A percentile compares a stretch with the other conserved stretches of the same genome.
Evolutionary conservation across 2,113 vertebrate species (phyloP).

Genomic region (Mungos mungo): DNA sequence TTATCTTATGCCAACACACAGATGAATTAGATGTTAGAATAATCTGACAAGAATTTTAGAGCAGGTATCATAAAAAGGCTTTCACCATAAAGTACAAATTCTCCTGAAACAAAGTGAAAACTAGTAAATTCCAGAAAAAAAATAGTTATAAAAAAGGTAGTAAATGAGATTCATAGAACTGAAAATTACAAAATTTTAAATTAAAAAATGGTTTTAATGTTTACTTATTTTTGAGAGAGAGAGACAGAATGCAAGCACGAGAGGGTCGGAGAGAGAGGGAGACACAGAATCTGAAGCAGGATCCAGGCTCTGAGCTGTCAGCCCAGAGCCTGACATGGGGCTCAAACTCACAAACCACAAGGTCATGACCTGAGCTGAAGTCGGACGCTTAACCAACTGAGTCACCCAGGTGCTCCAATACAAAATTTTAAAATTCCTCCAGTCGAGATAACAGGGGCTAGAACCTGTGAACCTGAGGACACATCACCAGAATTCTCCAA

Average conservation of each 20-base stretch:
- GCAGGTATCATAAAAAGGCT: not conserved
- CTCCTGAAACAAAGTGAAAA: not conserved
- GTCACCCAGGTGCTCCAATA: too few relatives aligned
- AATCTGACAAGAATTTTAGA: not conserved
- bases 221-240: too few relatives aligned
- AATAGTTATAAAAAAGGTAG: not conserved
- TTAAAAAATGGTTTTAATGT: too few relatives aligned
- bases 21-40: not conserved
- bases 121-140: not conserved
- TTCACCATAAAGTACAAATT: not conserved
- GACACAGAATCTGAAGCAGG: too few relatives aligned
- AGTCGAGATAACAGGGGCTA: not conserved
- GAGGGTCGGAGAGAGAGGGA: too few relatives aligned
- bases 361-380: too few relatives aligned
- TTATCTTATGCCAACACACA: not conserved
- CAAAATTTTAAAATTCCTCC: not conserved
- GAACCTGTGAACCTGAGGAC: not conserved
- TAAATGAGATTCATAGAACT: not conserved
- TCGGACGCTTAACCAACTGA: too few relatives aligned
- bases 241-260: too few relatives aligned
- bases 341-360: too few relatives aligned
- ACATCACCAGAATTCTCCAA: not conserved
- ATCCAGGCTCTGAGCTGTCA: too few relatives aligned
- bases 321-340: too few relatives aligned
- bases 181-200: not conserved